Evolutionary conservation across 2,113 vertebrate species (phyloP).

Genomic region (Neotoma lepida): DNA sequence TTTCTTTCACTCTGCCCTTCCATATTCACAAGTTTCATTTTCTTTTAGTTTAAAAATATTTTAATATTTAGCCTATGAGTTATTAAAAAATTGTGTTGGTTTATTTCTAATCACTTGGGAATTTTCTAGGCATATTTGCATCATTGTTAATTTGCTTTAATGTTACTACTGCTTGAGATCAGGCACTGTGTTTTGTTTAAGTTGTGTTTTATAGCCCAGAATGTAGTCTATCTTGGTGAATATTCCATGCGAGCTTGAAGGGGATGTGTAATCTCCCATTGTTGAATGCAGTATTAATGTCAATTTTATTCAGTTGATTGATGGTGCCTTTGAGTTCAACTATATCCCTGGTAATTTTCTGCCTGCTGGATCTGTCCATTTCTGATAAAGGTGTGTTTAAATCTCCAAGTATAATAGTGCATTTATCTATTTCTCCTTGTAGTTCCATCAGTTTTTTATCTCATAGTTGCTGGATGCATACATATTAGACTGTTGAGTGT

Average conservation of each 20-base stretch:
- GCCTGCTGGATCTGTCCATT: neutral
- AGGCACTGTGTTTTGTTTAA: neutral
- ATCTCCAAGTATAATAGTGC: slow-evolving; percentile 16
- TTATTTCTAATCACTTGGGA: neutral
- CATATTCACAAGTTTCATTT: neutral
- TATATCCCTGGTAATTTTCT: neutral
- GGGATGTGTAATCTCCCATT: neutral
- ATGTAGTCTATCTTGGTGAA: neutral
- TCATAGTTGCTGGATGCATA: neutral
- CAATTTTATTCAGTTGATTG: neutral
- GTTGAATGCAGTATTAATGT: neutral
- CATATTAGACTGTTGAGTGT: neutral
- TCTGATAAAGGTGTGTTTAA: slow-evolving; percentile 46
- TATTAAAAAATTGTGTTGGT: neutral
- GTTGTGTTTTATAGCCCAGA: neutral
- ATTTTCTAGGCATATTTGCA: neutral
- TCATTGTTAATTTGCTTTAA: neutral
- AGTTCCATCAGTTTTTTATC: neutral
- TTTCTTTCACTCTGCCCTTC: neutral
- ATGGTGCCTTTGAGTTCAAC: neutral
- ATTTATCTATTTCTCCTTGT: slow-evolving; percentile 27
- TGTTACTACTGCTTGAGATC: neutral
- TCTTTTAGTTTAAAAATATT: neutral
- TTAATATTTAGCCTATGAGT: neutral
- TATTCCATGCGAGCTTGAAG: neutral